Evolutionary conservation across 2,797 vertebrate species (phyloP).

Genomic region (Chelmon rostratus): DNA sequence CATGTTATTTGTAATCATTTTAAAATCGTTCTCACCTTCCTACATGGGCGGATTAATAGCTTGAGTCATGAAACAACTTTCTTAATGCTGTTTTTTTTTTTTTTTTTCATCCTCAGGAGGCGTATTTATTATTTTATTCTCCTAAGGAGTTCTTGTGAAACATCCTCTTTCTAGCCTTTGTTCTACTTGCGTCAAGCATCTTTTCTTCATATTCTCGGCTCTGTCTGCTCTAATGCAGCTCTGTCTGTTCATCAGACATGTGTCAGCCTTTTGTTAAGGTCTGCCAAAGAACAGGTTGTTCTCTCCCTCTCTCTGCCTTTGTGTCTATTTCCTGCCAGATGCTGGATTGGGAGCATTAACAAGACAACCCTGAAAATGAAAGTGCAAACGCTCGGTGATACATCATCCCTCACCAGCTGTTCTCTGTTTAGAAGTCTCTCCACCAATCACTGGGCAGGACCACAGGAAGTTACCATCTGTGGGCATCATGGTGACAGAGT

Average conservation of each 20-base stretch:
- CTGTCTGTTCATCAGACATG: constrained; percentile 69
- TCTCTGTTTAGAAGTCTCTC: constrained; percentile 78
- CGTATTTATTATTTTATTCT: constrained; percentile 3
- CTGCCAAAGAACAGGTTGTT: constrained; percentile 81
- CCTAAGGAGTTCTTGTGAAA: constrained; percentile 9
- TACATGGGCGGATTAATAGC: background rate
- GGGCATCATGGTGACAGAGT: constrained; percentile 77
- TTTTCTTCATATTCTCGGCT: constrained; percentile 47
- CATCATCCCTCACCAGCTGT: constrained; percentile 85
- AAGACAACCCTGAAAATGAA: constrained; percentile 83
- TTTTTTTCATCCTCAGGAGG: background rate
- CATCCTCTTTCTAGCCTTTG: constrained; percentile 36
- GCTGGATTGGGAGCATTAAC: constrained; percentile 81
- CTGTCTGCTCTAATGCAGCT: constrained; percentile 47
- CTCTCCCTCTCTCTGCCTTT: constrained; percentile 75
- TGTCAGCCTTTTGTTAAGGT: constrained; percentile 77
- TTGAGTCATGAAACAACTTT: background rate
- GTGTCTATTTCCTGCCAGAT: constrained; percentile 83
- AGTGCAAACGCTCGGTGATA: constrained; percentile 82
- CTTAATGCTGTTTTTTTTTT: background rate
- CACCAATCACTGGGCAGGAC: constrained; percentile 80
- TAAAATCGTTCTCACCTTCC: background rate
- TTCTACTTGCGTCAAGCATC: constrained; percentile 40
- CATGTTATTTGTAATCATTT: background rate
- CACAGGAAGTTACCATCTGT: constrained; percentile 82